Evolutionary conservation across 2,113 vertebrate genomes (phyloP).

Genomic region (Camelus dromedarius): DNA sequence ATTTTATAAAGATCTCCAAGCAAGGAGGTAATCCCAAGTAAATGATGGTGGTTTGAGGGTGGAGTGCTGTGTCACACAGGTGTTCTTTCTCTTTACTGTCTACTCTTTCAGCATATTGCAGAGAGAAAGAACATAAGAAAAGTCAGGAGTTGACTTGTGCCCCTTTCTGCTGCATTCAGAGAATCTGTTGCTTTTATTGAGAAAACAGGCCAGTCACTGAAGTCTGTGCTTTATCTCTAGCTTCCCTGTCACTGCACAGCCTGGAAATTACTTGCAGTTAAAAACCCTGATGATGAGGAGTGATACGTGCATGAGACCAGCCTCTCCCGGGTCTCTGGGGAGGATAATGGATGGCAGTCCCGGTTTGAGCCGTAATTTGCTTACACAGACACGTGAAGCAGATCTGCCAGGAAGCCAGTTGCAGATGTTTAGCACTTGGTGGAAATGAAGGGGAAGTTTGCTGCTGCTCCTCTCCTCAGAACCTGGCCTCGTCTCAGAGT

Average conservation of each 20-base stretch:
- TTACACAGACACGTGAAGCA: constrained; percentile 75
- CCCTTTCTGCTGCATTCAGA: background rate
- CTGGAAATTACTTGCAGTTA: constrained; percentile 66
- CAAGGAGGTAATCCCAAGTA: background rate
- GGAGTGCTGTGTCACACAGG: background rate
- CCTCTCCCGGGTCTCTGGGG: constrained; percentile 68
- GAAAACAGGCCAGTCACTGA: constrained; percentile 38
- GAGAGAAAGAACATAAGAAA: background rate
- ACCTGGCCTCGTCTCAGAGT: constrained; percentile 57
- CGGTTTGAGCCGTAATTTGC: constrained; percentile 78
- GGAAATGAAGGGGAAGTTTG: constrained; percentile 61
- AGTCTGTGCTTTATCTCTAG: background rate
- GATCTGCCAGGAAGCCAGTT: constrained; percentile 59
- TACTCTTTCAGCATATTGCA: background rate
- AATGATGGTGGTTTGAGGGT: constrained; percentile 1
- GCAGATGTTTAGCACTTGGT: constrained; percentile 69
- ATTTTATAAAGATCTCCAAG: background rate
- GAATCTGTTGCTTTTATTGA: constrained; percentile 50
- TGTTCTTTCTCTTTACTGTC: background rate
- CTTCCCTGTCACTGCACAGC: background rate
- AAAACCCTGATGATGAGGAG: constrained; percentile 62
- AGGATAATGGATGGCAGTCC: constrained; percentile 81
- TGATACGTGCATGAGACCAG: constrained; percentile 70
- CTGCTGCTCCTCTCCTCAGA: constrained; percentile 54
- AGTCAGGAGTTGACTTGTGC: background rate